Conservation (phyloP, 2,888 invertebrate genomes). For the Hypercompe scribonia region DNA sequence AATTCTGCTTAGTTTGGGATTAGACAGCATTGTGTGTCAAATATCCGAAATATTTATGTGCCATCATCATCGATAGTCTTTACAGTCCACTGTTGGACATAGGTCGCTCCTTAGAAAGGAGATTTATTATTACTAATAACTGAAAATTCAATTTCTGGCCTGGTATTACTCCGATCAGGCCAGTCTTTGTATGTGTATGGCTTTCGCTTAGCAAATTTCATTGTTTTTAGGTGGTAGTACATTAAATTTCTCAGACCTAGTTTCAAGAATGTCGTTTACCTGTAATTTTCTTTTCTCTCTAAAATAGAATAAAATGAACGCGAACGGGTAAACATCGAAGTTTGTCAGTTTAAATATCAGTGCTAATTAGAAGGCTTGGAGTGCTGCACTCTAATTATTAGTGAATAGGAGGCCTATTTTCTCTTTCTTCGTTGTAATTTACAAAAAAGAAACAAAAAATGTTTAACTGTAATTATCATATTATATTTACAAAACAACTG, state of each 20-base stretch:
- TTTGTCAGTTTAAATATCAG: slow-evolving; percentile 51
- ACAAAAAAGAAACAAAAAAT: slow-evolving; percentile 35
- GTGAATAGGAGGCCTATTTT: slow-evolving; percentile 51
- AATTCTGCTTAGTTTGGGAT: too few relatives aligned
- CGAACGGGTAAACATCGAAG: slow-evolving; percentile 36
- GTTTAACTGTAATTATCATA: slow-evolving; percentile 20
- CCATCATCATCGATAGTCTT: too few relatives aligned
- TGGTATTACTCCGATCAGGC: too few relatives aligned
- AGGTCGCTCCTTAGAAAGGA: too few relatives aligned
- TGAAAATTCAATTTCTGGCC: too few relatives aligned
- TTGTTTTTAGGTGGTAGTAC: not conserved
- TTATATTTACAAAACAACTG: slow-evolving; percentile 16
- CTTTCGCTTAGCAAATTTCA: not conserved
- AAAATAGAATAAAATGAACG: slow-evolving; percentile 28
- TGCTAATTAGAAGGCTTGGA: slow-evolving; percentile 56
- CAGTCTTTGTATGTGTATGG: too few relatives aligned
- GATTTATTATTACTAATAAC: too few relatives aligned
- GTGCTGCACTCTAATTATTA: slow-evolving; percentile 61
- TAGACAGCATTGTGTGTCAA: too few relatives aligned
- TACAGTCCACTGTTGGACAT: too few relatives aligned
- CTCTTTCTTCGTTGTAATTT: slow-evolving; percentile 54
- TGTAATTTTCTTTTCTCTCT: slow-evolving; percentile 7
- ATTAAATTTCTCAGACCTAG: not conserved
- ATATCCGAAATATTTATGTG: too few relatives aligned
- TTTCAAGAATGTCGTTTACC: slow-evolving; percentile 3